phyloP scores from a whole-genome alignment of 1,140 invertebrate genomes.

The Drosophila melanica region DNA sequence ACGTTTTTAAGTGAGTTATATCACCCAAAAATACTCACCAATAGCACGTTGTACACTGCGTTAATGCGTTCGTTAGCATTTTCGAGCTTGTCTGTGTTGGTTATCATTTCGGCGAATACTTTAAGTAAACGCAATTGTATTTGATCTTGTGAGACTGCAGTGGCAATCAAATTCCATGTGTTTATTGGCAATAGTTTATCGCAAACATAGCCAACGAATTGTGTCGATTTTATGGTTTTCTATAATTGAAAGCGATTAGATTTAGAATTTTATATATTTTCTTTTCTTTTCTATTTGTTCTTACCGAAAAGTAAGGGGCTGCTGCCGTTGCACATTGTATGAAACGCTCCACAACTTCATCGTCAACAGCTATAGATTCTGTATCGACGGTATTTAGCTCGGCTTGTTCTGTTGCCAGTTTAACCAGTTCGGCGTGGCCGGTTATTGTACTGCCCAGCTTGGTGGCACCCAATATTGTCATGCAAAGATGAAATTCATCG shows the following conservation, averaged over 20 bases:
- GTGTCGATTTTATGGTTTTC: constrained; percentile 94
- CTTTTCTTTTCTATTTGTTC: constrained; percentile 70
- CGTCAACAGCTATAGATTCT: constrained; percentile 91
- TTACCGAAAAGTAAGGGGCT: constrained; percentile 94
- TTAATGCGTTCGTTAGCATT: constrained; percentile 90
- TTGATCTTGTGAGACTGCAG: constrained; percentile 88
- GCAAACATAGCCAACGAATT: constrained; percentile 94
- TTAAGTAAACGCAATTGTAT: constrained; percentile 93
- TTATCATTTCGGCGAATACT: constrained; percentile 92
- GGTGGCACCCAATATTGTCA: constrained; percentile 92
- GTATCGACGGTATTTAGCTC: constrained; percentile 89
- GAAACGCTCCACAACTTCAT: constrained; percentile 90
- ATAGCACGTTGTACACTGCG: constrained; percentile 90
- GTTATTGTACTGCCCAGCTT: constrained; percentile 91
- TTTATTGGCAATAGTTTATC: constrained; percentile 90
- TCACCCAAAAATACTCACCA: constrained; percentile 86
- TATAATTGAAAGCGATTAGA: constrained; percentile 85
- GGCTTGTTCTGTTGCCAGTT: constrained; percentile 92
- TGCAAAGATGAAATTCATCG: constrained; percentile 95
- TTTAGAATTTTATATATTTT: constrained; percentile 19
- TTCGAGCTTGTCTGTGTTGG: constrained; percentile 90
- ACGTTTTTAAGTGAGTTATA: not conserved
- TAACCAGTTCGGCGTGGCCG: constrained; percentile 94
- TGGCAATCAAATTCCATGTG: constrained; percentile 86
- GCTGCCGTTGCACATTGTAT: constrained; percentile 93